Percentiles rank a stretch among this genome's conserved stretches.
Evolutionary conservation across 1,140 invertebrate species (phyloP).

Genomic region (Elysia chlorotica): DNA sequence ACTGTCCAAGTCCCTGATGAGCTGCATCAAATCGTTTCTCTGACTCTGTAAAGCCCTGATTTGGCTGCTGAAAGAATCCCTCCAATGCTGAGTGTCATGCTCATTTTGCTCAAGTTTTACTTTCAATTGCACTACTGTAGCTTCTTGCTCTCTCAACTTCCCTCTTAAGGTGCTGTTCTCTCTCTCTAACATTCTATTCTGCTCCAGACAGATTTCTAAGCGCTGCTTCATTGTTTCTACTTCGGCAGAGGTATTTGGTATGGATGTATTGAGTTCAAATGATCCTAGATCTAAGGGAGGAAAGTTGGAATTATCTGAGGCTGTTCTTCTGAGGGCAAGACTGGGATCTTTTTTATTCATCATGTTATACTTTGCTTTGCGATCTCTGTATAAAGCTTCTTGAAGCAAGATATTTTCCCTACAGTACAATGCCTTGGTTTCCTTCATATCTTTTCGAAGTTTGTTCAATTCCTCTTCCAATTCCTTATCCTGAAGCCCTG

Average conservation of each 20-base stretch:
- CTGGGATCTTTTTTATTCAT: slow-evolving; percentile 4
- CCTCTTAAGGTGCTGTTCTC: slow-evolving; percentile 44
- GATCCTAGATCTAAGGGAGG: neutral
- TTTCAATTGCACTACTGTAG: slow-evolving; percentile 37
- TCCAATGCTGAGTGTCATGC: neutral
- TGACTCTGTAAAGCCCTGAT: slow-evolving; percentile 50
- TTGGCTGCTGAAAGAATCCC: slow-evolving; percentile 27
- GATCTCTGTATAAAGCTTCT: slow-evolving; percentile 44
- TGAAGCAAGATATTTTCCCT: slow-evolving; percentile 47
- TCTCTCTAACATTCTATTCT: slow-evolving; percentile 37
- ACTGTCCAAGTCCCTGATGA: slow-evolving; percentile 18
- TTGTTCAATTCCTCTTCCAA: slow-evolving; percentile 21
- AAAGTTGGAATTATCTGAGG: neutral
- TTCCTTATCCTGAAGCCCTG: slow-evolving; percentile 16
- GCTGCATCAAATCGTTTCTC: slow-evolving; percentile 42
- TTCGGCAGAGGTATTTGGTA: neutral
- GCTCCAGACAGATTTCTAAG: slow-evolving; percentile 29
- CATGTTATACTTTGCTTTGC: slow-evolving; percentile 12
- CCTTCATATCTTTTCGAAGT: slow-evolving; percentile 32
- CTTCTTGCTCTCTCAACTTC: slow-evolving; percentile 46
- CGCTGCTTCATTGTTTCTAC: slow-evolving; percentile 4
- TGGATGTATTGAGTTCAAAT: neutral
- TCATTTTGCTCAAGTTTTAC: slow-evolving; percentile 27
- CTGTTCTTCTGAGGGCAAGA: neutral
- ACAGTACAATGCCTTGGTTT: slow-evolving; percentile 50